Conservation (phyloP, 1,140 invertebrate genomes). For the Papilio machaon region DNA sequence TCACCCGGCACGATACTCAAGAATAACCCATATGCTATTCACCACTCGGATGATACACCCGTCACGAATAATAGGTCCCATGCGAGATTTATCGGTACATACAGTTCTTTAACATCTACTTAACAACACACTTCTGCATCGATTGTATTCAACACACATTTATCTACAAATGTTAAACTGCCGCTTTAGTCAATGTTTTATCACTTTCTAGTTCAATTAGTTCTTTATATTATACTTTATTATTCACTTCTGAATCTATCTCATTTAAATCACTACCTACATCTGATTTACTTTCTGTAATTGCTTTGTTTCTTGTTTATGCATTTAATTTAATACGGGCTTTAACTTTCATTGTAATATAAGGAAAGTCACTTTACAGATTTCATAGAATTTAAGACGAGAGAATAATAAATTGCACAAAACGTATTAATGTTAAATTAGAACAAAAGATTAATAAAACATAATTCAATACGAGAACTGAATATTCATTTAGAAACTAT, state of each 20-base stretch:
- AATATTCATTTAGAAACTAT: conserved; percentile 36
- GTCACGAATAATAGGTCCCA: background rate
- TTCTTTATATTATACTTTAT: background rate
- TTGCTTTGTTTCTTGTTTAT: background rate
- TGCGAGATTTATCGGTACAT: background rate
- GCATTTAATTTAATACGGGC: background rate
- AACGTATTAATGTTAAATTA: background rate
- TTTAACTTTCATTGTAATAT: background rate
- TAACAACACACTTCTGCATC: background rate
- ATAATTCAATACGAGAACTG: background rate
- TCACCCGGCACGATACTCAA: conserved; percentile 30
- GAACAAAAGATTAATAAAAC: background rate
- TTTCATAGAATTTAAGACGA: background rate
- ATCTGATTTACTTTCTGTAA: background rate
- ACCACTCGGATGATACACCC: background rate
- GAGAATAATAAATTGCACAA: background rate
- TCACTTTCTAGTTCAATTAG: background rate
- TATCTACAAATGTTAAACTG: background rate
- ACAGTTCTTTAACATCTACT: background rate
- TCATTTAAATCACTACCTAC: background rate
- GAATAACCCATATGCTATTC: background rate
- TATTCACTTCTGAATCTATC: background rate
- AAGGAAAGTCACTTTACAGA: background rate
- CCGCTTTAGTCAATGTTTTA: conserved; percentile 5
- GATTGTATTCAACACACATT: background rate